phyloP scores from a whole-genome alignment of 2,888 invertebrate species.

The Leptarthrus brevirostris region DNA sequence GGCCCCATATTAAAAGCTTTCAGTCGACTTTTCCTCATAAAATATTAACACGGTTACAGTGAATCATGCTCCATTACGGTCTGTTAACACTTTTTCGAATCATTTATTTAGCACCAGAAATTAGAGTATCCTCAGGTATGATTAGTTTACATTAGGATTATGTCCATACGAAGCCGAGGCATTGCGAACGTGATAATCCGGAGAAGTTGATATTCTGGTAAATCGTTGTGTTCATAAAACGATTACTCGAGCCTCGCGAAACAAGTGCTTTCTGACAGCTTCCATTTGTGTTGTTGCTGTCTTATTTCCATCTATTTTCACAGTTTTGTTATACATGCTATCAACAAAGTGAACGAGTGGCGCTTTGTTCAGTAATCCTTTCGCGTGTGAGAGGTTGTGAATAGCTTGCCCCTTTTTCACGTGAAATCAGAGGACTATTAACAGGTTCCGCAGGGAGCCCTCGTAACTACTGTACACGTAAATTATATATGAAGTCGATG shows the following conservation, averaged over 20 bases:
- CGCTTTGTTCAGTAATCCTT: background rate
- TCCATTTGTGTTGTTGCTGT: background rate
- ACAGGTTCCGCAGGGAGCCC: conserved; percentile 26
- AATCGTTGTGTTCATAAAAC: background rate
- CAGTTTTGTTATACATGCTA: background rate
- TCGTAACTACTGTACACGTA: conserved; percentile 12
- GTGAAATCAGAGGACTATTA: conserved; percentile 34
- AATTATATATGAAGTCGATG: conserved; percentile 42
- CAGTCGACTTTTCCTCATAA: background rate
- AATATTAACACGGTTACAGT: background rate
- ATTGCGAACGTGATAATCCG: background rate
- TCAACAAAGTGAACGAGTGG: background rate
- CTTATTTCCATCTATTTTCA: conserved; percentile 27
- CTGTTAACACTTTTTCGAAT: conserved; percentile 24
- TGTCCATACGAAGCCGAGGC: background rate
- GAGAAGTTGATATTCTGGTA: background rate
- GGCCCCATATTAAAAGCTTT: conserved; percentile 10
- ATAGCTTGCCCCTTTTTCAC: background rate
- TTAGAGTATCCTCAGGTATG: background rate
- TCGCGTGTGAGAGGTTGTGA: background rate
- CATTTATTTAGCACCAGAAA: conserved; percentile 19
- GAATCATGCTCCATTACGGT: background rate
- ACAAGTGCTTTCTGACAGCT: no score
- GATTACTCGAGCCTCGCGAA: background rate
- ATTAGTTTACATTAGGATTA: conserved; percentile 19